phyloP scores from a whole-genome alignment of 2,797 vertebrate species.

The Coregonus suidteri region DNA sequence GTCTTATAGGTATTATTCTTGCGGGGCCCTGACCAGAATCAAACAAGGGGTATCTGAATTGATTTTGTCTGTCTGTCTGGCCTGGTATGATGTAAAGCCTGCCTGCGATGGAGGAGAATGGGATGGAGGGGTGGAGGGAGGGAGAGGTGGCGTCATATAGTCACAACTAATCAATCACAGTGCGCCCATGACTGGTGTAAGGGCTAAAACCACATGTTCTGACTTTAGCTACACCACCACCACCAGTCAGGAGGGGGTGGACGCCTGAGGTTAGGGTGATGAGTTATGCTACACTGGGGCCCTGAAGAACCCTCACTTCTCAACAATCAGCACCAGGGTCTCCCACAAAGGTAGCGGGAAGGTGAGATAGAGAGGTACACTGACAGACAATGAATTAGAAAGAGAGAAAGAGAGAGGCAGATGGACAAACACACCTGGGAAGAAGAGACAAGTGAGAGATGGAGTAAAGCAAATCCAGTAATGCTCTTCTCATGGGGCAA shows the following conservation, averaged over 20 bases:
- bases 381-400: not conserved
- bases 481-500: not conserved
- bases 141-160: slow-evolving; percentile 52
- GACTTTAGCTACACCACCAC: slow-evolving; percentile 1
- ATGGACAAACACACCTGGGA: not conserved
- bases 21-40: slow-evolving; percentile 67
- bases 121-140: slow-evolving; percentile 29
- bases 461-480: slow-evolving; percentile 1
- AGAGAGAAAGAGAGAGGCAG: not conserved
- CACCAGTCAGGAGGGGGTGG: slow-evolving; percentile 28
- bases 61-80: slow-evolving; percentile 56
- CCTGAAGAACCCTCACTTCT: slow-evolving; percentile 47
- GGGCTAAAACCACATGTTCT: not conserved
- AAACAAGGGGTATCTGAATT: slow-evolving; percentile 53
- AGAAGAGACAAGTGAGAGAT: not conserved
- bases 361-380: slow-evolving; percentile 7
- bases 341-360: slow-evolving; percentile 45
- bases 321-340: slow-evolving; percentile 51
- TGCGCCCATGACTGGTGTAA: slow-evolving; percentile 12
- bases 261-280: slow-evolving; percentile 41
- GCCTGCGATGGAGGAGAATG: slow-evolving; percentile 34
- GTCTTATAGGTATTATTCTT: slow-evolving; percentile 76
- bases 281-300: slow-evolving; percentile 46
- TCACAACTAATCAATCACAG: slow-evolving; percentile 67
- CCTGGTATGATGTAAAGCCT: slow-evolving; percentile 57